phyloP scores from a whole-genome alignment of 1,140 invertebrate species.

The Asobara japonica region DNA sequence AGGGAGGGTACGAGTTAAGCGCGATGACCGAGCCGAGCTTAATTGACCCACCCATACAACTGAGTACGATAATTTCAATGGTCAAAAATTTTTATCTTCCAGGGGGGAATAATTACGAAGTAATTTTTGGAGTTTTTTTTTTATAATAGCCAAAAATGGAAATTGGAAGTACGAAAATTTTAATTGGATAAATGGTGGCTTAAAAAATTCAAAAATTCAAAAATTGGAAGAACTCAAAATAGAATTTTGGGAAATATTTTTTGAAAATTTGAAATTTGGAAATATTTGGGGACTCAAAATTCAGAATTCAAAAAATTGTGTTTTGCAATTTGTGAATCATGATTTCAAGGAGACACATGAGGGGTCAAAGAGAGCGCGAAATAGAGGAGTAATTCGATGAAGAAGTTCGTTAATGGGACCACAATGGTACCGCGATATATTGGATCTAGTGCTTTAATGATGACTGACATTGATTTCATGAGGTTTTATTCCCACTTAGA shows the following conservation, averaged over 20 bases:
- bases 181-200: no score
- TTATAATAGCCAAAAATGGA: neutral
- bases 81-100: neutral
- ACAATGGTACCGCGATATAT: constrained; percentile 49
- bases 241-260: no score
- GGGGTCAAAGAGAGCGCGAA: neutral
- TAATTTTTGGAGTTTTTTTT: neutral
- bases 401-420: constrained; percentile 55
- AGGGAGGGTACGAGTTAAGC: neutral
- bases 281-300: no score
- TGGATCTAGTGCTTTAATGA: constrained; percentile 43
- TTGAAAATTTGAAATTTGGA: no score
- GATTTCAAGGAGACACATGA: neutral
- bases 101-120: neutral
- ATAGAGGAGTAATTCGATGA: constrained; percentile 50
- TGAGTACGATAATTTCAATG: neutral
- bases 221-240: no score
- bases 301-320: no score
- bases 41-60: constrained; percentile 2
- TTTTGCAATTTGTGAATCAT: no score
- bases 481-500: constrained; percentile 2
- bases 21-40: constrained; percentile 1
- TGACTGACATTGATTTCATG: constrained; percentile 51
- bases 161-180: neutral
- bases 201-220: no score